Evolutionary conservation across 1,140 invertebrate genomes (phyloP).

Genomic region (Heliconius hewitsoni): DNA sequence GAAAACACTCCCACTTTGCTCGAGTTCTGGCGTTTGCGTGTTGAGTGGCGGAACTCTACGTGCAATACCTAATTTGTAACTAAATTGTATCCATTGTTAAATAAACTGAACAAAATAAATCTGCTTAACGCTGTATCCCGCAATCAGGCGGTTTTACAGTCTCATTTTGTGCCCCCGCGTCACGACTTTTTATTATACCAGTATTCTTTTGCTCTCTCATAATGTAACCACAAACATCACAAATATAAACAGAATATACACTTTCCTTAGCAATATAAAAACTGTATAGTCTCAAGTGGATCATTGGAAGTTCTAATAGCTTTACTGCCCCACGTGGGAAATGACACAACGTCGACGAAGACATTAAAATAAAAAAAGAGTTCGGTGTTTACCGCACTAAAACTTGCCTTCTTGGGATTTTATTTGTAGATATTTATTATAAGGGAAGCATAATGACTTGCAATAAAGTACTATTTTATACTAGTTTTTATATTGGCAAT

Average conservation of each 20-base stretch:
- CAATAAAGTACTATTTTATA: too few relatives aligned
- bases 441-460: neutral
- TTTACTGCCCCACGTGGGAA: constrained; percentile 34
- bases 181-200: neutral
- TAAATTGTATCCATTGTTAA: too few relatives aligned
- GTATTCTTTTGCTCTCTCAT: neutral
- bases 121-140: too few relatives aligned
- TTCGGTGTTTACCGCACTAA: constrained; percentile 14
- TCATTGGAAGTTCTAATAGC: constrained; percentile 34
- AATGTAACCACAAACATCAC: constrained; percentile 13
- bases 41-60: too few relatives aligned
- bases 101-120: too few relatives aligned
- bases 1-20: too few relatives aligned
- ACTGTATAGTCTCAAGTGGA: constrained; percentile 28
- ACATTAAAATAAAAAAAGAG: constrained; percentile 27
- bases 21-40: too few relatives aligned
- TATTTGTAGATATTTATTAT: neutral
- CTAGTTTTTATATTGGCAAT: too few relatives aligned
- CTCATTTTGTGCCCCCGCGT: too few relatives aligned
- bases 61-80: too few relatives aligned
- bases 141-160: too few relatives aligned
- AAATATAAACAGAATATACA: constrained; percentile 15
- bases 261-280: constrained; percentile 10
- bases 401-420: neutral
- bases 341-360: constrained; percentile 30